phyloP scores from a whole-genome alignment of 2,888 invertebrate species.

The Aradus depressus region DNA sequence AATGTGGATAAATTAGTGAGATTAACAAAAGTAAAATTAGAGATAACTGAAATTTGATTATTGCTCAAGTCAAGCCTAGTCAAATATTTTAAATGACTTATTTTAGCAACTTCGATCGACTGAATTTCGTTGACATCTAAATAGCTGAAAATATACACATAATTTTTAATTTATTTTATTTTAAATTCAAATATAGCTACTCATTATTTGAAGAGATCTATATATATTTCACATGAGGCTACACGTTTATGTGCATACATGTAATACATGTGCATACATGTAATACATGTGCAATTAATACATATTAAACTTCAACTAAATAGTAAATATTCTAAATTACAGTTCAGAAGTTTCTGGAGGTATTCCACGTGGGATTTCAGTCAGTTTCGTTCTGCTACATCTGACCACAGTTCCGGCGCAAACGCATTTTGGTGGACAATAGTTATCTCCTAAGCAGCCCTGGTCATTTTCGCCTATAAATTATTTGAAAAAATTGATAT shows the following conservation, averaged over 20 bases:
- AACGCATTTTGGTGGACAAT: constrained; percentile 80
- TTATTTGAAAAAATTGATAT: too few relatives aligned
- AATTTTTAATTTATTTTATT: neutral
- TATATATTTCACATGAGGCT: neutral
- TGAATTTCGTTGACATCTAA: constrained; percentile 91
- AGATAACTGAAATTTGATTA: constrained; percentile 81
- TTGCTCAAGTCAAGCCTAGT: constrained; percentile 90
- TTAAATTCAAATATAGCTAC: neutral
- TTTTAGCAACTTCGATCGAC: constrained; percentile 67
- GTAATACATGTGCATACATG: neutral
- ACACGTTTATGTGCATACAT: neutral
- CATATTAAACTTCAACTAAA: neutral
- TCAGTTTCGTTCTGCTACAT: constrained; percentile 71
- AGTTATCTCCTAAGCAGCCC: constrained; percentile 78
- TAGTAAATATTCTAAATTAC: constrained; percentile 39
- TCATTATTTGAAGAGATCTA: neutral
- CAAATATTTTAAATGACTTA: constrained; percentile 75
- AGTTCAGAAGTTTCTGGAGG: constrained; percentile 88
- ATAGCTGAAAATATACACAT: constrained; percentile 45
- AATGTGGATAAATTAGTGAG: constrained; percentile 83
- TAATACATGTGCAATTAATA: neutral
- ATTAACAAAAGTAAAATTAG: constrained; percentile 83
- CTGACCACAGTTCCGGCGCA: constrained; percentile 87
- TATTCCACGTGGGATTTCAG: constrained; percentile 73
- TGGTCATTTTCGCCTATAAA: constrained; percentile 55